Evolutionary conservation across 2,113 vertebrate genomes (phyloP), one percentile per base, ranked within the genome.

Genomic region (Salminus brasiliensis): DNA sequence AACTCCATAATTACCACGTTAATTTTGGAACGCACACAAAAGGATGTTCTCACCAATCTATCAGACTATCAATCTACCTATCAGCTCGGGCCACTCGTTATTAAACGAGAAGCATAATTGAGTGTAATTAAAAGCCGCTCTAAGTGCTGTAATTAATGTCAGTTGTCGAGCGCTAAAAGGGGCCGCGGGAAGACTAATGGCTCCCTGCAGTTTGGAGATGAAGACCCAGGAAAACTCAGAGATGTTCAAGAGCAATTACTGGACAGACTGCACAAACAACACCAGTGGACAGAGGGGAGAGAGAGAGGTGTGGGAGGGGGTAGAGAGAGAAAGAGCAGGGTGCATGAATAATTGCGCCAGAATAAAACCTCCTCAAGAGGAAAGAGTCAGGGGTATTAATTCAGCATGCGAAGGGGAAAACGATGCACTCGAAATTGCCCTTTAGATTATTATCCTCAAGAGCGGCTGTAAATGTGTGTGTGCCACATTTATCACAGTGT

Each of bases 101-200:
- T 92, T 90, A 88, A 87, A 85, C 88, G 86, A 87, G 88, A 82
- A 82, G 83, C 89, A 84, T 92, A 92, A 93, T 89, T 91, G 88
- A 87, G 79, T 84, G 72, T 90, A 93, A 92, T 93, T 93, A 91
- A 92, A 91, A 91, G 86, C 82, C 89, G 84, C 84, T 55, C 21
- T 73, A 90, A 92, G 90, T 91, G 85, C 90, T 89, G 85, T 90
- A 94, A 94, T 93, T 92, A 93, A 91, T 90, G 91, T 92, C 91
- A 92, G 85, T 87, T 90, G 87, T 91, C 84, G 86, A 88, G 82
- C 52, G 39, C 78, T 88, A 85, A 87, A 90, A 90, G 69, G 77
- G 69, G 85, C 86, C 74, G 83, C 81, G 65, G 79, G 74, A 72
- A 82, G 83, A 84, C 85, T 89, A 87, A 83, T 82, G 83, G 88